Base-by-base conservation (phyloP, 1,140 invertebrate species). In the Druon quercuslanigerum region DNA sequence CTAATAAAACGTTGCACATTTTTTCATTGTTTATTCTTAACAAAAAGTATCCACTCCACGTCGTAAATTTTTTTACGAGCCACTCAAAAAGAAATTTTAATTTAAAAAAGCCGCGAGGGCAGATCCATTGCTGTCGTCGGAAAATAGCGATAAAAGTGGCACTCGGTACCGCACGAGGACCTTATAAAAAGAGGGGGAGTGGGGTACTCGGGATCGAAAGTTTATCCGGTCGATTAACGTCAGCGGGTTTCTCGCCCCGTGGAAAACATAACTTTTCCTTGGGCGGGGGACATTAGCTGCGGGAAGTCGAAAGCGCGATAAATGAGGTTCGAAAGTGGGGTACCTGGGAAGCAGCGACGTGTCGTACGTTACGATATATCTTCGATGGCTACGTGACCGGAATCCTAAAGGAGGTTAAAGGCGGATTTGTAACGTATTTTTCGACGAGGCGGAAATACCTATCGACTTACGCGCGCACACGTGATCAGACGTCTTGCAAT, bases 361-460 rank as follows among this genome's bases (percentile, higher is more conserved):
- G 85, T 83, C 83, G 78, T 84, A 80, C 83, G 81, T 85, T 83
- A 81, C 84, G 82, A 88, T 88, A 88, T 87, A 87, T 87, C 84
- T 86, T 84, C 81, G 77, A 80, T 77, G 76, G 76, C 73, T 85
- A 86, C 86, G 86, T 88, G 87, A 87, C 81, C 78, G 79, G 87
- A 87, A 88, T 88, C 77, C 77, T 80, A 74, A 75, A 79, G 60
- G 80, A 79, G 79, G 80, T 86, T 86, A 85, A 84, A 86, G 85
- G 85, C 84, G 82, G 84, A 86, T 88, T 88, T 88, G 86, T 88
- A 85, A 85, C 87, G 85, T 87, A 87, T 88, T 88, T 87, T 87
- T 85, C 83, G 82, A 80, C 81, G 80, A 82, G 79, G 76, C 81
- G 76, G 80, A 82, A 83, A 84, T 86, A 84, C 79, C 83, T 85